Conservation (phyloP, 2,113 vertebrate species). For the Centrocercus urophasianus region DNA sequence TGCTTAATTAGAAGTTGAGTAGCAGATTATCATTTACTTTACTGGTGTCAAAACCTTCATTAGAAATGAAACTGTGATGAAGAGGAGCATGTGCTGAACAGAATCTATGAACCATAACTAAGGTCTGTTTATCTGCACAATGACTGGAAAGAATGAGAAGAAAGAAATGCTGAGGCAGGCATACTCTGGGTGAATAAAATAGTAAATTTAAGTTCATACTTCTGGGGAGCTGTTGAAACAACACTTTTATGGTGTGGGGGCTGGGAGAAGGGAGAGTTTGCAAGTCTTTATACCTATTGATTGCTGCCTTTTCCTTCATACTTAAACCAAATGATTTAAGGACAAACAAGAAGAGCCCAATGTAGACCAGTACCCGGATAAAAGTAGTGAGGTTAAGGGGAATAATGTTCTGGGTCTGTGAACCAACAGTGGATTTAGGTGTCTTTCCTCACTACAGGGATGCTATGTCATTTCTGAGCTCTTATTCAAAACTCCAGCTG, state of each 20-base stretch:
- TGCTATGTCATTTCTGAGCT: neutral
- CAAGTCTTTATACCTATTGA: neutral
- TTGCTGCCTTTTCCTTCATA: neutral
- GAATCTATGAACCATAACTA: conserved; percentile 39
- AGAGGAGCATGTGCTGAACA: neutral
- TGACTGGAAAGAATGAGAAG: neutral
- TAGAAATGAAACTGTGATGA: conserved; percentile 47
- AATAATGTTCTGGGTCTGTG: neutral
- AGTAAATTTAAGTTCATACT: neutral
- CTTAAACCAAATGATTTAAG: neutral
- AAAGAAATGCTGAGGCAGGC: neutral
- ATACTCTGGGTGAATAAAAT: neutral
- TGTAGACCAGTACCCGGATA: neutral
- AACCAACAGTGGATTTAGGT: neutral
- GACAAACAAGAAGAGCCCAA: neutral
- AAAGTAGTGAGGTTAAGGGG: neutral
- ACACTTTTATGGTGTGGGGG: neutral
- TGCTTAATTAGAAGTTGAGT: conserved; percentile 53
- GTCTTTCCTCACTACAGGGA: neutral
- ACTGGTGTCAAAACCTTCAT: conserved; percentile 10
- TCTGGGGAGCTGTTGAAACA: neutral
- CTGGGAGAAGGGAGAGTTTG: neutral
- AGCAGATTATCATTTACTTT: conserved; percentile 47
- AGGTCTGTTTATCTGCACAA: conserved; percentile 36
- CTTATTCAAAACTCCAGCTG: neutral